These are phyloP conservation scores for Galeopterus variegatus DNA, from an alignment of 2,113 vertebrate species.

Conservation along the genomic window DNA sequence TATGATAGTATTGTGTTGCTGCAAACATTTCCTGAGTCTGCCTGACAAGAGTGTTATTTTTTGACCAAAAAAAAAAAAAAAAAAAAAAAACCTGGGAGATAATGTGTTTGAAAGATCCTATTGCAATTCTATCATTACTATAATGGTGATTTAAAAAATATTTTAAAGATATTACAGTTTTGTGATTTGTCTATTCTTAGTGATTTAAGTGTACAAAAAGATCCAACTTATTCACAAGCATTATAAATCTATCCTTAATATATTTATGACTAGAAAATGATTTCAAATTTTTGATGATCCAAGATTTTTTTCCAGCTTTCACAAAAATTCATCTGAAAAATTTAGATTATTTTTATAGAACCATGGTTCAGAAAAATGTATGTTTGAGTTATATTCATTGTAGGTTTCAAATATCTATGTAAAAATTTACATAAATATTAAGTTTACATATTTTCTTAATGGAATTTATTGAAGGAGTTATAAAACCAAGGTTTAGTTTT, in stretches of 20 bases:
- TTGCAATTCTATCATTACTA: background rate
- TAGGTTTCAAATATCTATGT: background rate
- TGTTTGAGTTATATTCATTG: background rate
- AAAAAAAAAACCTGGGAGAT: background rate
- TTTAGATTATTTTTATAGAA: slow-evolving; percentile 4
- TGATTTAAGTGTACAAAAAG: background rate
- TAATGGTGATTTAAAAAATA: background rate
- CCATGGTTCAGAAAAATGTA: background rate
- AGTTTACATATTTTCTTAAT: background rate
- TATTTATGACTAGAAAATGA: background rate
- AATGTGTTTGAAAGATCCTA: background rate
- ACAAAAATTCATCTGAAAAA: background rate
- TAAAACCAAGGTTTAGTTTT: background rate
- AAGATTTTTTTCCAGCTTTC: background rate
- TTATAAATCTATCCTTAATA: background rate
- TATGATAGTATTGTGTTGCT: background rate
- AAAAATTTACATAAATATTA: background rate
- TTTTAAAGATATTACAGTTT: background rate
- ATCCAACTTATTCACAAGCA: background rate
- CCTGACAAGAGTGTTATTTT: background rate
- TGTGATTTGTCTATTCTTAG: background rate
- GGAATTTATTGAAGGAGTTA: background rate
- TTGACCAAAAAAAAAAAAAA: background rate
- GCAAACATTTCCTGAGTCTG: background rate
- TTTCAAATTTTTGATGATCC: slow-evolving; percentile 7